Base-by-base conservation (phyloP, 2,113 vertebrate species). In the Actenoides lindsayi region DNA sequence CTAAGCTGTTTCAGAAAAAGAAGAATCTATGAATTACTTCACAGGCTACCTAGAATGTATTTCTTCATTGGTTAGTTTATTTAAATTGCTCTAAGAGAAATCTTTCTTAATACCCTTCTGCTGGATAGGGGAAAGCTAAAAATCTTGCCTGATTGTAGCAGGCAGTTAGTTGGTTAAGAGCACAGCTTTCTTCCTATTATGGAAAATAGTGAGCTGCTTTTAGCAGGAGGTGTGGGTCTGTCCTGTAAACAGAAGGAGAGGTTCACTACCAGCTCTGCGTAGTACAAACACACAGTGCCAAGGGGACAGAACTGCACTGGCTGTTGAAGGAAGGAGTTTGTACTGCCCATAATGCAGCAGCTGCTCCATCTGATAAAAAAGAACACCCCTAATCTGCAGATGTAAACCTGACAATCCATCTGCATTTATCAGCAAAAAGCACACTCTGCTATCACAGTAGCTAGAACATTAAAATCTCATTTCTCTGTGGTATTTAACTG, bases 121-220 rank as follows among this genome's bases (percentile, higher is more conserved):
- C 41, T 75, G 46, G 39, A 50, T 39, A 83, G 76, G 20, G 42
- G 33, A 88, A 89, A 83, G 60, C 89, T 88, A 31, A 77, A 80
- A 89, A 50, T 85, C 68, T 33, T 54, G 9, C 54, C 28, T 59
- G 86, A 56, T 35, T 44, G 80, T 76, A 51, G 51, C 44, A 82
- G 81, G 87, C 90, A 76, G 68, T 91, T 53, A 68, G 15, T 90
- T 75, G 59, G 59, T 89, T 91, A 87, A 78, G 92, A 94, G 71
- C 60, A 21, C 60, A 35, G 31, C 83, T 97, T 96, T 92, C 93
- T 97, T 97, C 97, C 96, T 94, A 93, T 95, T 97, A 97, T 96
- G 94, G 96, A 9, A 90, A 94, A 87, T 41, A 76, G 87, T 68
- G 88, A 88, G 75, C 69, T 2, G 6, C 87, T 91, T 96, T 83